A percentile compares a stretch with the other conserved stretches of the same genome.
phyloP scores from a whole-genome alignment of 2,888 invertebrate species.

The Hydroisotoma schaefferi region DNA sequence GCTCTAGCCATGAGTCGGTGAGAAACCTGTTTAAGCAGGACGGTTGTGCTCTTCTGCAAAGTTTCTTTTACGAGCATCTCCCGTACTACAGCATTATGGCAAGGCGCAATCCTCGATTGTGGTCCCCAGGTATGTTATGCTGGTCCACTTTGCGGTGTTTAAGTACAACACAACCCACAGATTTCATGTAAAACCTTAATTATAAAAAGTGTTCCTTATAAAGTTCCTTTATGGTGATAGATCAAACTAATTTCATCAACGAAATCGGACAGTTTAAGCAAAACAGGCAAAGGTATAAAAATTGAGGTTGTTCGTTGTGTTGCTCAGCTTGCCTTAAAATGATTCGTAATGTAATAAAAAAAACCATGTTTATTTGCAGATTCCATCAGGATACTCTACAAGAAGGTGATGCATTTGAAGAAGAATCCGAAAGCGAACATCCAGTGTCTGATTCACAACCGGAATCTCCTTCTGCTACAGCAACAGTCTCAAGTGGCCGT shows the following conservation, averaged over 20 bases:
- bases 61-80: slow-evolving; percentile 25
- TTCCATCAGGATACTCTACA: slow-evolving; percentile 12
- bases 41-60: slow-evolving; percentile 18
- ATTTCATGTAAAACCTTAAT: slow-evolving; percentile 1
- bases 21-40: slow-evolving; percentile 8
- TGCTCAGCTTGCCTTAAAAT: too few relatives aligned
- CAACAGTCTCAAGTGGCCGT: background rate
- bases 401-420: slow-evolving; percentile 7
- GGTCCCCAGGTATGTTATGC: slow-evolving; percentile 8
- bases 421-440: background rate
- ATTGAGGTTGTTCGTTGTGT: too few relatives aligned
- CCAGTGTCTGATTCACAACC: background rate
- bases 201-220: too few relatives aligned
- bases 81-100: slow-evolving; percentile 26
- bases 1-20: slow-evolving; percentile 12
- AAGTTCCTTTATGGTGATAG: background rate
- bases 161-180: background rate
- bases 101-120: background rate
- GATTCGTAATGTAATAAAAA: too few relatives aligned
- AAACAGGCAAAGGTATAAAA: background rate
- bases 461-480: background rate
- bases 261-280: slow-evolving; percentile 12
- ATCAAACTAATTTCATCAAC: slow-evolving; percentile 7
- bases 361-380: too few relatives aligned
- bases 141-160: background rate